Evolutionary conservation across 2,888 invertebrate genomes (phyloP).

Genomic region (Phalera bucephala): DNA sequence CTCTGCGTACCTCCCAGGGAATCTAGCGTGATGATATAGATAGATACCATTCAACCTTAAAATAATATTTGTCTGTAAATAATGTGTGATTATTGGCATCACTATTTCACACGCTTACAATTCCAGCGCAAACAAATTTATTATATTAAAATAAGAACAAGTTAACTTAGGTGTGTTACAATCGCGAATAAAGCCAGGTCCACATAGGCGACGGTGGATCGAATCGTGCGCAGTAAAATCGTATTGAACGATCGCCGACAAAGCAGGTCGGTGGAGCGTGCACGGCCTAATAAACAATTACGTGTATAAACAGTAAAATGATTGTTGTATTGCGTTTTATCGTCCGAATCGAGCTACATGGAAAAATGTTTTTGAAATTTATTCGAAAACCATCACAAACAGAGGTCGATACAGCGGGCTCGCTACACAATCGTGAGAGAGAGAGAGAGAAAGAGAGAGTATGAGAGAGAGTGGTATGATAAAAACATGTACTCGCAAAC

Average conservation of each 20-base stretch:
- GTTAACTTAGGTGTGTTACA: constrained; percentile 39
- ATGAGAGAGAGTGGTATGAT: no score
- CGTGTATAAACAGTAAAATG: constrained; percentile 67
- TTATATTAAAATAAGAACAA: constrained; percentile 7
- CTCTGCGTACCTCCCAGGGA: no score
- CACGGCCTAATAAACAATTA: constrained; percentile 72
- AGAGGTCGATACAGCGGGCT: no score
- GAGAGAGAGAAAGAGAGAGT: no score
- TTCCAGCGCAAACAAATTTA: background rate
- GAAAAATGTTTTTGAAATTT: background rate
- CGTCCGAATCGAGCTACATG: constrained; percentile 56
- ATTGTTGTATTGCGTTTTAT: constrained; percentile 61
- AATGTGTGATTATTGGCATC: no score
- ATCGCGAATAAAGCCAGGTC: constrained; percentile 22
- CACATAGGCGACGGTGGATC: constrained; percentile 44
- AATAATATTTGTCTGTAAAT: no score
- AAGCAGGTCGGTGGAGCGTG: constrained; percentile 39
- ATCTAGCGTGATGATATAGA: no score
- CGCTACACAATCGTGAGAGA: no score
- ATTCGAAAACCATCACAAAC: no score
- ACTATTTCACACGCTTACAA: constrained; percentile 1
- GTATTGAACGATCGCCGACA: constrained; percentile 57
- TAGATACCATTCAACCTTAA: no score
- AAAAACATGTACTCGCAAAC: no score
- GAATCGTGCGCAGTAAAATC: constrained; percentile 62